Conservation (phyloP, 1,140 invertebrate species). For the Arctopsyche grandis region DNA sequence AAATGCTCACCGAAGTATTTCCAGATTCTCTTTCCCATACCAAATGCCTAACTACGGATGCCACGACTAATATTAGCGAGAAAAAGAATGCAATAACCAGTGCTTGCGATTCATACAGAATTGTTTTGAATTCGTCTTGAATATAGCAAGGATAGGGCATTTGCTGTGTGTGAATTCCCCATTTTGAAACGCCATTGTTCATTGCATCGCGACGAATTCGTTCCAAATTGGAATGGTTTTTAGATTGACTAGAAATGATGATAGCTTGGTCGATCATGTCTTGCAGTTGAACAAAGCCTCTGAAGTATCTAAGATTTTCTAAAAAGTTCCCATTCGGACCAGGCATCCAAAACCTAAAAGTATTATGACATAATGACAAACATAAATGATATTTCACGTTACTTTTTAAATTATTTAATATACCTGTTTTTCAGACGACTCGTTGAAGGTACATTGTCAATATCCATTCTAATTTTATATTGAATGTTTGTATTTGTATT, state of each 20-base stretch:
- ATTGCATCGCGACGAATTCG: slow-evolving; percentile 24
- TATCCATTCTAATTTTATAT: slow-evolving; percentile 76
- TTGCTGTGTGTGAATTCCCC: slow-evolving; percentile 72
- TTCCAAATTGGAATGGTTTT: slow-evolving; percentile 4
- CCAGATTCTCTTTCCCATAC: slow-evolving; percentile 74
- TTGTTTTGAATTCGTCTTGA: slow-evolving; percentile 71
- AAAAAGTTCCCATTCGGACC: slow-evolving; percentile 72
- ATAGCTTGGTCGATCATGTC: slow-evolving; percentile 73
- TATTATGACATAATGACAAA: neutral
- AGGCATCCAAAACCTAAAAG: slow-evolving; percentile 70
- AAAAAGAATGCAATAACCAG: slow-evolving; percentile 72
- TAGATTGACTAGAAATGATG: slow-evolving; percentile 56
- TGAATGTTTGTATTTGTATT: slow-evolving; percentile 60
- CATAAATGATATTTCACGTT: neutral
- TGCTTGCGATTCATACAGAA: slow-evolving; percentile 72
- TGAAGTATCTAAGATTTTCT: slow-evolving; percentile 73
- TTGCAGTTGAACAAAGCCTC: slow-evolving; percentile 75
- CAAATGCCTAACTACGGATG: slow-evolving; percentile 70
- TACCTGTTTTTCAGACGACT: slow-evolving; percentile 68
- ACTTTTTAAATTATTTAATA: neutral
- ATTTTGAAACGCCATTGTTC: slow-evolving; percentile 56
- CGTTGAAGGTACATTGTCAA: slow-evolving; percentile 74
- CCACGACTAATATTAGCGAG: slow-evolving; percentile 71
- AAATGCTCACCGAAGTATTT: slow-evolving; percentile 69
- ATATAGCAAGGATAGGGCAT: slow-evolving; percentile 75